Evolutionary conservation across 1,140 invertebrate species (phyloP).

Genomic region (Heterodera carotae): DNA sequence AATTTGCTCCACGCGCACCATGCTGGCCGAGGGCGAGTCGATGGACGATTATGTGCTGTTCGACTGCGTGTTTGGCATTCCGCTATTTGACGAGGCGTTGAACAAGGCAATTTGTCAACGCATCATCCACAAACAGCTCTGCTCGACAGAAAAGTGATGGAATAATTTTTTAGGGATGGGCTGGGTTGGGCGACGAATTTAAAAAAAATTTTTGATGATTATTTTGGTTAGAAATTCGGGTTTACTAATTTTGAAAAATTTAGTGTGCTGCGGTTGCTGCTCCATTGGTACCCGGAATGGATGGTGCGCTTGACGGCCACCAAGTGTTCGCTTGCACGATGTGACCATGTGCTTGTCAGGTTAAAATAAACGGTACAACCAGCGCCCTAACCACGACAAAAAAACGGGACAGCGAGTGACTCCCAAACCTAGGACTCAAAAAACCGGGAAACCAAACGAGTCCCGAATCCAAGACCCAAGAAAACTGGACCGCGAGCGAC

Average conservation of each 20-base stretch:
- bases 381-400: no score
- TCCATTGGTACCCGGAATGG: slow-evolving; percentile 58
- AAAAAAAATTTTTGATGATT: not conserved
- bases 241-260: no score
- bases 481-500: no score
- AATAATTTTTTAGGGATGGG: no score
- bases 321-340: slow-evolving; percentile 44
- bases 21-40: slow-evolving; percentile 42
- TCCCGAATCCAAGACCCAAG: no score
- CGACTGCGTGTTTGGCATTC: no score
- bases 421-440: no score
- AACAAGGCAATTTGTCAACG: slow-evolving; percentile 56
- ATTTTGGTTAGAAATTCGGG: not conserved
- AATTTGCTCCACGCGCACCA: slow-evolving; percentile 33
- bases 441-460: no score
- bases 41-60: slow-evolving; percentile 60
- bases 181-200: no score
- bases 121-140: slow-evolving; percentile 45
- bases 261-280: slow-evolving; percentile 55
- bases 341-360: slow-evolving; percentile 56
- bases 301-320: slow-evolving; percentile 45
- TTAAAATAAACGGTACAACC: no score
- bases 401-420: no score
- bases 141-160: slow-evolving; percentile 48
- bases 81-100: slow-evolving; percentile 52